Conservation (phyloP, 2,888 invertebrate genomes). For the Hemicrepidius hirtus region DNA sequence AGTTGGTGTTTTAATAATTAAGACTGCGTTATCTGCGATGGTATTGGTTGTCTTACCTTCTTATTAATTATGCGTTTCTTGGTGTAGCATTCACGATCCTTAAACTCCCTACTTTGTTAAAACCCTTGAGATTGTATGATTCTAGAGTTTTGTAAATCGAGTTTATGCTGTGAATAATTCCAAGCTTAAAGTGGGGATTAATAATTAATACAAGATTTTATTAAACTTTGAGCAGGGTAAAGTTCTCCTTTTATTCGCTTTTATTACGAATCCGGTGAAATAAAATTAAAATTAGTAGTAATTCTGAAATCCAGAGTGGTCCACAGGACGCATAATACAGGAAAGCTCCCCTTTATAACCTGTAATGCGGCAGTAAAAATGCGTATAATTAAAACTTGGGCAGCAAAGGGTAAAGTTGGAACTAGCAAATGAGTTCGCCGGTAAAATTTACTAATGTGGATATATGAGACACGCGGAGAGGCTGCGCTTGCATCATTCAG, state of each 20-base stretch:
- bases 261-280: constrained; percentile 50
- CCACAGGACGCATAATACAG: constrained; percentile 49
- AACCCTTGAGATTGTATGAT: constrained; percentile 39
- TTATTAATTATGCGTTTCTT: too few species aligned
- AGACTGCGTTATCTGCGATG: too few species aligned
- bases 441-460: constrained; percentile 59
- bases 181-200: constrained; percentile 48
- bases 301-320: constrained; percentile 55
- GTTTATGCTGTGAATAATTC: constrained; percentile 47
- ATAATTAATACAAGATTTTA: constrained; percentile 53
- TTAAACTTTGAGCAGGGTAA: constrained; percentile 46
- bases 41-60: too few species aligned
- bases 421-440: constrained; percentile 52
- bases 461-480: constrained; percentile 61
- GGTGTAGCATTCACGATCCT: neutral
- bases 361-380: constrained; percentile 59
- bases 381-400: constrained; percentile 57
- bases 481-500: constrained; percentile 61
- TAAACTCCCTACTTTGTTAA: constrained; percentile 8
- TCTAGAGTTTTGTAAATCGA: constrained; percentile 46
- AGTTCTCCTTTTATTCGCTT: constrained; percentile 50
- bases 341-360: constrained; percentile 54
- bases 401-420: constrained; percentile 55
- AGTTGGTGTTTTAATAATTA: neutral
- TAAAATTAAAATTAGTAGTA: constrained; percentile 58